Percentiles rank a stretch among this genome's conserved stretches.
phyloP scores from a whole-genome alignment of 2,113 vertebrate genomes.

The Rhizomys pruinosus region DNA sequence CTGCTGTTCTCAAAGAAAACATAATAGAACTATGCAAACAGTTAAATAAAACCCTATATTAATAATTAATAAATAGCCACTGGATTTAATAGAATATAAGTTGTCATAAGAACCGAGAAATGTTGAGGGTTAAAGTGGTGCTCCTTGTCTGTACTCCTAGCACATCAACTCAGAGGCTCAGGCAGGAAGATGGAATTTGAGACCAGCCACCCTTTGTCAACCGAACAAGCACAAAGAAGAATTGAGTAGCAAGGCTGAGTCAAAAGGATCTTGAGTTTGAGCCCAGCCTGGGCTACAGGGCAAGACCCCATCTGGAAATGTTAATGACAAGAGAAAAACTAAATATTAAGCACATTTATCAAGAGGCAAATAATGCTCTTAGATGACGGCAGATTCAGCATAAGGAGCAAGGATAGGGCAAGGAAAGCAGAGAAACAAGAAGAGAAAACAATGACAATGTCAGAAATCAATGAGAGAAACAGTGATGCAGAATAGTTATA shows the following conservation, averaged over 20 bases:
- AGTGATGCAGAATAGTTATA: not conserved
- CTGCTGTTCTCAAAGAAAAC: not conserved
- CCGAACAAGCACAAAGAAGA: not conserved
- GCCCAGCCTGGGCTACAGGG: not conserved
- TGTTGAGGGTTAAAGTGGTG: not conserved
- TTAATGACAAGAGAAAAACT: not conserved
- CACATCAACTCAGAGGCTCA: not conserved
- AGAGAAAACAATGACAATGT: not conserved
- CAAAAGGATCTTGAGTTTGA: not conserved
- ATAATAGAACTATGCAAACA: not conserved
- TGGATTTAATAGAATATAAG: not conserved
- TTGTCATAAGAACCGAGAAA: not conserved
- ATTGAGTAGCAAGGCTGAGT: not conserved
- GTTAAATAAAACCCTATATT: not conserved
- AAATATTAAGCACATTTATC: not conserved
- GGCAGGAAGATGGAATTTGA: not conserved
- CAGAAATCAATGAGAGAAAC: not conserved
- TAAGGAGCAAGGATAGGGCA: not conserved
- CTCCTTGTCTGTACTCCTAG: not conserved
- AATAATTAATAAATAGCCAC: not conserved
- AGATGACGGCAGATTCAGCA: not conserved
- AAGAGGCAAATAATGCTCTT: constrained; percentile 30
- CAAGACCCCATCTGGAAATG: not conserved
- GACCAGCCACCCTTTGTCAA: not conserved
- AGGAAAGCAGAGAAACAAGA: not conserved